Percentiles rank a stretch among this genome's conserved stretches.
Conservation (phyloP, 2,888 invertebrate species). For the Poecilus cupreus region DNA sequence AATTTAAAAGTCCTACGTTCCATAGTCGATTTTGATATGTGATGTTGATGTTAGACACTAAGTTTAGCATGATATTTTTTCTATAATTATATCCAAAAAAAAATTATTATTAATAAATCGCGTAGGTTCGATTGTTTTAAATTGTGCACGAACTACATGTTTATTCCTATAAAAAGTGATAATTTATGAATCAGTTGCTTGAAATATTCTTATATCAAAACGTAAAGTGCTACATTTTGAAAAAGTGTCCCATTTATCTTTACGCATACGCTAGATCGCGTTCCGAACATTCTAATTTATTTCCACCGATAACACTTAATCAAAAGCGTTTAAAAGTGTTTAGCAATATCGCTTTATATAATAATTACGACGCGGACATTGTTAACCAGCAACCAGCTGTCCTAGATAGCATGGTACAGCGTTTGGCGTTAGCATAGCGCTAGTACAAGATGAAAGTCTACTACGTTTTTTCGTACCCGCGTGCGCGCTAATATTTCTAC, state of each 20-base stretch:
- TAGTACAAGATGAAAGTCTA: neutral
- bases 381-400: slow-evolving; percentile 18
- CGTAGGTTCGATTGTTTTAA: no score
- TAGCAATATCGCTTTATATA: slow-evolving; percentile 53
- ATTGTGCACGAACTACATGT: no score
- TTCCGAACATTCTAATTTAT: slow-evolving; percentile 50
- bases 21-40: no score
- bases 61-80: no score
- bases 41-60: no score
- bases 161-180: no score
- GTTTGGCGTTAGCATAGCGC: neutral
- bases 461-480: neutral
- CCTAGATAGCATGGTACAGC: neutral
- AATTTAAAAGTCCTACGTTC: no score
- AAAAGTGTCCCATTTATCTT: neutral
- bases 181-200: no score
- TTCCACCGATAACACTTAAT: slow-evolving; percentile 45
- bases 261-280: neutral
- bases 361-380: slow-evolving; percentile 42
- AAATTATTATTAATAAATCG: no score
- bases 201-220: no score
- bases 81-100: no score
- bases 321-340: slow-evolving; percentile 51
- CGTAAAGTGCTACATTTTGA: neutral
- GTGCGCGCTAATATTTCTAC: neutral